phyloP scores from a whole-genome alignment of 1,140 invertebrate genomes.

The Metaphire vulgaris region DNA sequence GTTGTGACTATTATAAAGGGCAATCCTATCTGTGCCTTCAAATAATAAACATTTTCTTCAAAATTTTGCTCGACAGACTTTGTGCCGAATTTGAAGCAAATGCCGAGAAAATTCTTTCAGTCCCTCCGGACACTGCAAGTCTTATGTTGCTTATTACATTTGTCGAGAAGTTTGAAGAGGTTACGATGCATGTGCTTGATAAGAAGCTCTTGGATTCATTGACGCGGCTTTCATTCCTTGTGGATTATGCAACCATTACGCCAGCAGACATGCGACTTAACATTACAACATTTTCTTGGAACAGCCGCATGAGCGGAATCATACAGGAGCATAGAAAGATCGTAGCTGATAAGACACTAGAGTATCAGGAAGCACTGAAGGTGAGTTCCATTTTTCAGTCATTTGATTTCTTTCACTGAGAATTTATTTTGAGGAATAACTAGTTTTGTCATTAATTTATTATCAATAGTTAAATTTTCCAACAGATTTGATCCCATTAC shows the following conservation, averaged over 20 bases:
- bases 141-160: not conserved
- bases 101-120: not conserved
- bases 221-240: not conserved
- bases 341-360: not conserved
- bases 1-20: too few species aligned
- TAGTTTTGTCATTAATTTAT: too few species aligned
- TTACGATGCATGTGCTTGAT: not conserved
- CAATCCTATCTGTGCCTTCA: too few species aligned
- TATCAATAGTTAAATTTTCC: too few species aligned
- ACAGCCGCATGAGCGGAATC: not conserved
- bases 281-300: not conserved
- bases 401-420: too few species aligned
- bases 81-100: not conserved
- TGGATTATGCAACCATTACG: not conserved
- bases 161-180: not conserved
- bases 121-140: not conserved
- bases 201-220: not conserved
- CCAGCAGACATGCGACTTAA: not conserved
- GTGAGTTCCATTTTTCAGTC: too few species aligned
- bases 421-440: too few species aligned
- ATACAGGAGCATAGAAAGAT: not conserved
- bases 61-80: not conserved
- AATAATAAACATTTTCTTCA: too few species aligned
- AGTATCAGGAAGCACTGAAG: too few species aligned
- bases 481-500: too few species aligned